phyloP scores from a whole-genome alignment of 1,140 invertebrate genomes.

The Drosophila santomea region DNA sequence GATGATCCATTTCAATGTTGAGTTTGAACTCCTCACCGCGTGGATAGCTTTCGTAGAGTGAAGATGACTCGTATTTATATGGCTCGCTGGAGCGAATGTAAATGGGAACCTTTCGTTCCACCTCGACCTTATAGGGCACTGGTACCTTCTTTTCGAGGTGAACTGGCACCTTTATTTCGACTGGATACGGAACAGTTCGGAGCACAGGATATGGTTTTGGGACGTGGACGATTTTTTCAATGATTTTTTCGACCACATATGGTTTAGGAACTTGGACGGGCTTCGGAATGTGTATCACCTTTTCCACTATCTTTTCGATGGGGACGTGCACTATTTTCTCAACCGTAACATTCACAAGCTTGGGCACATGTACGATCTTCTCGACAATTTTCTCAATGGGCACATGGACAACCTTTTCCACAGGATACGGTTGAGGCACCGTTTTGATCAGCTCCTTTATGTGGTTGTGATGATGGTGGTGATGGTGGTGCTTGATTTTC shows the following conservation, averaged over 20 bases:
- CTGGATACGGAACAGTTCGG: conserved; percentile 85
- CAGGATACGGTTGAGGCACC: conserved; percentile 84
- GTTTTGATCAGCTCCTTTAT: conserved; percentile 87
- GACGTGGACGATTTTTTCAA: conserved; percentile 67
- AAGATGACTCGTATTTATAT: conserved; percentile 52
- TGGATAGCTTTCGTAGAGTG: conserved; percentile 27
- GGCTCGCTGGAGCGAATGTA: conserved; percentile 67
- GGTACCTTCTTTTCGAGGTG: conserved; percentile 86
- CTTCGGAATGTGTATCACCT: conserved; percentile 78
- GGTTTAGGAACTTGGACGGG: conserved; percentile 69
- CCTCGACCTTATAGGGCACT: conserved; percentile 85
- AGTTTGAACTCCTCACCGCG: conserved; percentile 30
- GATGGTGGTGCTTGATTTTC: conserved; percentile 87
- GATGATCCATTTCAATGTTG: conserved; percentile 23
- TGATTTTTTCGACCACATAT: conserved; percentile 56
- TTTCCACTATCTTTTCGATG: conserved; percentile 85
- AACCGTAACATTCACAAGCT: conserved; percentile 69
- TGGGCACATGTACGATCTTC: conserved; percentile 68
- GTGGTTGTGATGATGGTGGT: conserved; percentile 87
- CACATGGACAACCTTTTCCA: conserved; percentile 85
- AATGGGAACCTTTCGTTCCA: conserved; percentile 85
- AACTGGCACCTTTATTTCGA: conserved; percentile 85
- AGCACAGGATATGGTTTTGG: conserved; percentile 87
- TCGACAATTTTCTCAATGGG: conserved; percentile 84
- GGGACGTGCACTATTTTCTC: conserved; percentile 88